phyloP scores from a whole-genome alignment of 2,797 vertebrate species.

The Leptoclinus maculatus region DNA sequence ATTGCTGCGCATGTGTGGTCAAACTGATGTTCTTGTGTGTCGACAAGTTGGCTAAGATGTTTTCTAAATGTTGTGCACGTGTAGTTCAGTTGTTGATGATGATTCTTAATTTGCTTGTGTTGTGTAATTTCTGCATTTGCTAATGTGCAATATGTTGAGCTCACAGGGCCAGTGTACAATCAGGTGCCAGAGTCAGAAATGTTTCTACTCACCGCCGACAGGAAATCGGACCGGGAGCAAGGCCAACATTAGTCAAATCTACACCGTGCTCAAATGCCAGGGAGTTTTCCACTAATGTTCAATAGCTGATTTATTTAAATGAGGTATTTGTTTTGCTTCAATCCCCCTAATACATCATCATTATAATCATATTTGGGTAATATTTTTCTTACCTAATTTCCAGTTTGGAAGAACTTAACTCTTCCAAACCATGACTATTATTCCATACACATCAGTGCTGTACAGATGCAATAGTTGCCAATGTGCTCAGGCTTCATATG shows the following conservation, averaged over 20 bases:
- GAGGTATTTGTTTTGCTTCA: slow-evolving; percentile 43
- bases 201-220: slow-evolving; percentile 7
- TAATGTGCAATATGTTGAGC: background rate
- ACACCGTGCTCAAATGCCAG: slow-evolving; percentile 13
- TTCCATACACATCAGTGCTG: slow-evolving; percentile 30
- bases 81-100: no score
- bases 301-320: slow-evolving; percentile 54
- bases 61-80: background rate
- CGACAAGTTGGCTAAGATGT: no score
- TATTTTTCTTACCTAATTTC: slow-evolving; percentile 59
- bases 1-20: no score
- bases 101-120: no score
- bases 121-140: background rate
- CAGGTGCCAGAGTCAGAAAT: slow-evolving; percentile 10
- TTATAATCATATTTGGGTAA: slow-evolving; percentile 58
- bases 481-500: slow-evolving; percentile 4
- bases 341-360: slow-evolving; percentile 65
- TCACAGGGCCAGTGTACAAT: background rate
- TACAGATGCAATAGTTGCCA: background rate
- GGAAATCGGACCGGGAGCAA: slow-evolving; percentile 14
- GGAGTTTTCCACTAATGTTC: slow-evolving; percentile 33
- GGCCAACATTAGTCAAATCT: slow-evolving; percentile 7
- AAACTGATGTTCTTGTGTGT: no score
- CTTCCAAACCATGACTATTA: slow-evolving; percentile 60
- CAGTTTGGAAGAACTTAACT: slow-evolving; percentile 45